Conservation (phyloP, 2,888 invertebrate genomes). For the Alviniconcha strummeri region DNA sequence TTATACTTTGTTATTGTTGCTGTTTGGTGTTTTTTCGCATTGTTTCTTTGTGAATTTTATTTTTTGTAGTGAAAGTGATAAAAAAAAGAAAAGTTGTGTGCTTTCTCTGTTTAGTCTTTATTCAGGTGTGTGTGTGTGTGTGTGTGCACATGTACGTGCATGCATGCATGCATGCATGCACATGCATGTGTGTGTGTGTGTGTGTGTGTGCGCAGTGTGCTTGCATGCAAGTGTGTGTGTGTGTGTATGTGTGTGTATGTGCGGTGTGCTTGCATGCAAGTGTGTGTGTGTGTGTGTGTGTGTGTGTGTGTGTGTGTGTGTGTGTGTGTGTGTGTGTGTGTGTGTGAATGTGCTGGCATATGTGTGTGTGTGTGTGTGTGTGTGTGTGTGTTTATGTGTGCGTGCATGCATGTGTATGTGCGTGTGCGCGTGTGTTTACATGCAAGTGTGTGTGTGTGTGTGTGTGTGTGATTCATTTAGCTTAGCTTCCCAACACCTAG, state of each 20-base stretch:
- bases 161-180: too few relatives aligned
- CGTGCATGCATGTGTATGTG: too few relatives aligned
- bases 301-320: too few relatives aligned
- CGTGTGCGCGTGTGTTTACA: too few relatives aligned
- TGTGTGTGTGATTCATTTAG: too few relatives aligned
- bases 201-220: not conserved
- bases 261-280: too few relatives aligned
- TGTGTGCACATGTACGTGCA: not conserved
- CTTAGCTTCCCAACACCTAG: too few relatives aligned
- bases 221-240: too few relatives aligned
- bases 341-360: constrained; percentile 8
- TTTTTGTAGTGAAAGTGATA: not conserved
- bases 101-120: not conserved
- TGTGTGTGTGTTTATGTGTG: not conserved
- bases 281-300: too few relatives aligned
- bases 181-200: not conserved
- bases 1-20: not conserved
- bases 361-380: not conserved
- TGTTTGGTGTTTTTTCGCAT: not conserved
- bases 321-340: not conserved
- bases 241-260: too few relatives aligned
- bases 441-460: too few relatives aligned
- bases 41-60: not conserved
- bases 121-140: not conserved
- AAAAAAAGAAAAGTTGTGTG: too few relatives aligned